Conservation (phyloP, 2,797 vertebrate species). For the Telmatherina bonti region DNA sequence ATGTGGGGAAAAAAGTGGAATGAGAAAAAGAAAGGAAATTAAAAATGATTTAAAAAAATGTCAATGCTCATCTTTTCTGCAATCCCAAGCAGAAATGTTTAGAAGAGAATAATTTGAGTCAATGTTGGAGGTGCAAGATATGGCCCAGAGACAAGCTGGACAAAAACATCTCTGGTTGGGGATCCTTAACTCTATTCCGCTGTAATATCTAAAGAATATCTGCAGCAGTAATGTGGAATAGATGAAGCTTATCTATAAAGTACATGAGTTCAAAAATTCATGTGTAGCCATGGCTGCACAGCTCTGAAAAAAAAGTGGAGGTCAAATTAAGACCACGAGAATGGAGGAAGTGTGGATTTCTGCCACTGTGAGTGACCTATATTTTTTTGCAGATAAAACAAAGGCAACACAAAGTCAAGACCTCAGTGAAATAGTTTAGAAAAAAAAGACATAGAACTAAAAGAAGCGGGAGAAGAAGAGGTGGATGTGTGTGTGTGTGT, state of each 20-base stretch:
- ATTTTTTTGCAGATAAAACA: slow-evolving; percentile 60
- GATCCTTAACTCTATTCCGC: slow-evolving; percentile 11
- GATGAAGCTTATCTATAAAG: slow-evolving; percentile 23
- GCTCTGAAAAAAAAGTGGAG: slow-evolving; percentile 9
- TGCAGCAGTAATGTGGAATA: neutral
- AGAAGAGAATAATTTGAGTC: slow-evolving; percentile 11
- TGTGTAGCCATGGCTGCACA: neutral
- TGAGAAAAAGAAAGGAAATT: neutral
- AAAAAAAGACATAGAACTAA: slow-evolving; percentile 40
- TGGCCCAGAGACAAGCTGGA: slow-evolving; percentile 12
- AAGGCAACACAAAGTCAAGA: slow-evolving; percentile 59
- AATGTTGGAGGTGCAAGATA: slow-evolving; percentile 21
- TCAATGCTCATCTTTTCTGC: slow-evolving; percentile 13
- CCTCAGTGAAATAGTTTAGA: slow-evolving; percentile 53
- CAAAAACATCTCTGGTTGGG: slow-evolving; percentile 1
- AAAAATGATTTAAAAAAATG: slow-evolving; percentile 18
- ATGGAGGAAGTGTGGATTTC: slow-evolving; percentile 25
- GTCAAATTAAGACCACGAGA: slow-evolving; percentile 29
- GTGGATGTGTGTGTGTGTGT: too few relatives aligned
- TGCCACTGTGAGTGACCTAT: slow-evolving; percentile 57
- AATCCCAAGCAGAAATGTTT: slow-evolving; percentile 23
- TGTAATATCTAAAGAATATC: slow-evolving; percentile 14
- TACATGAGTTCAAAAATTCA: slow-evolving; percentile 20
- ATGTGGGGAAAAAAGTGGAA: slow-evolving; percentile 29
- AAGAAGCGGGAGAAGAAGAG: slow-evolving; percentile 36